phyloP scores from a whole-genome alignment of 2,797 vertebrate genomes.

The Xyrichtys novacula region DNA sequence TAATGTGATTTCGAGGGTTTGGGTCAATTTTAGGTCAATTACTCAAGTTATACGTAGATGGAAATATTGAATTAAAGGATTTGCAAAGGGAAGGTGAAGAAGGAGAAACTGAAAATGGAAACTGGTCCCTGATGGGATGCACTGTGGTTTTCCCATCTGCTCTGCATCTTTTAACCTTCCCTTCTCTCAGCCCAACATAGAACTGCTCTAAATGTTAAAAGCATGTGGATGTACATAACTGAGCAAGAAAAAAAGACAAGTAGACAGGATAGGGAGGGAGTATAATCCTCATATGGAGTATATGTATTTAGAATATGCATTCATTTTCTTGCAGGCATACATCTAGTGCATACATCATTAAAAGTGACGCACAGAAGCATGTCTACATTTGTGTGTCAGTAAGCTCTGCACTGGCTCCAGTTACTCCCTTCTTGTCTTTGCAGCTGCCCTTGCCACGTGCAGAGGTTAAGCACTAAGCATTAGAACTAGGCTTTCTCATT shows the following conservation, averaged over 20 bases:
- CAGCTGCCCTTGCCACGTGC: conserved; percentile 50
- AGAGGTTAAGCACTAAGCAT: conserved; percentile 55
- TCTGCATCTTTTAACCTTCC: conserved; percentile 66
- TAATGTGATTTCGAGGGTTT: conserved; percentile 16
- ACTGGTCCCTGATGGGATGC: conserved; percentile 51
- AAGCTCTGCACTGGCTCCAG: conserved; percentile 6
- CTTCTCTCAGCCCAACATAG: conserved; percentile 46
- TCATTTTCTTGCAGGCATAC: conserved; percentile 24
- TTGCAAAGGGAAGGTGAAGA: conserved; percentile 8
- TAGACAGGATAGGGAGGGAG: background rate
- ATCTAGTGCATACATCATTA: conserved; percentile 21
- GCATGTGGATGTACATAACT: conserved; percentile 39
- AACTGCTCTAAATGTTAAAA: conserved; percentile 57
- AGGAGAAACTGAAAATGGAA: conserved; percentile 21
- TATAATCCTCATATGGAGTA: conserved; percentile 19
- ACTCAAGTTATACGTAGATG: conserved; percentile 9
- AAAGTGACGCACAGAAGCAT: conserved; percentile 7
- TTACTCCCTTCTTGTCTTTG: conserved; percentile 9
- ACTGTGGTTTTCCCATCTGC: conserved; percentile 67
- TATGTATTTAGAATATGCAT: conserved; percentile 6
- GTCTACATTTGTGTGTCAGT: conserved; percentile 18
- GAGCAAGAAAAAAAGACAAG: background rate
- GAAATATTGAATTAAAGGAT: conserved; percentile 19
- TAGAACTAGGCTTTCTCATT: conserved; percentile 54
- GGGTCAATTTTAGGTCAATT: conserved; percentile 28